Evolutionary conservation across 1,140 invertebrate species (phyloP).

Genomic region (Drosophila obscura): DNA sequence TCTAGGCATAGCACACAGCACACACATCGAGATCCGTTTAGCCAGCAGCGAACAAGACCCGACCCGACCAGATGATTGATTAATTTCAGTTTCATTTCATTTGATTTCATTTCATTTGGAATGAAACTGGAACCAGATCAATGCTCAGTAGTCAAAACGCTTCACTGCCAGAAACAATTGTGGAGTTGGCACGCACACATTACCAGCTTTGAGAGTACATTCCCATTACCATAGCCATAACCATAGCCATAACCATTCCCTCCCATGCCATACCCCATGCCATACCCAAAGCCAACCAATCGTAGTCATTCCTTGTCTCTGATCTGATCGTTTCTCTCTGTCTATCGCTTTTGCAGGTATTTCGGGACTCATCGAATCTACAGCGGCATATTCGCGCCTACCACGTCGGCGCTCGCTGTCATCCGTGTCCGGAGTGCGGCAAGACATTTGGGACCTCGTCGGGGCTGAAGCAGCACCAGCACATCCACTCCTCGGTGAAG

Average conservation of each 20-base stretch:
- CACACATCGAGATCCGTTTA: conserved; percentile 68
- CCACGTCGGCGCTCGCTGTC: conserved; percentile 95
- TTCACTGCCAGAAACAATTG: conserved; percentile 5
- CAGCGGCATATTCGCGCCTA: conserved; percentile 97
- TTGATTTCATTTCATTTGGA: conserved; percentile 24
- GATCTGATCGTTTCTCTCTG: conserved; percentile 25
- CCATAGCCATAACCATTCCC: conserved; percentile 1
- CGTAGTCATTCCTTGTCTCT: conserved; percentile 28
- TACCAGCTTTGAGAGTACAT: conserved; percentile 3
- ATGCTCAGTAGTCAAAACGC: too few relatives aligned
- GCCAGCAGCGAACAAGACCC: conserved; percentile 31
- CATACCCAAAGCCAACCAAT: conserved; percentile 20
- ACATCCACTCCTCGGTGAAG: conserved; percentile 99
- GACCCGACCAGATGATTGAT: conserved; percentile 74
- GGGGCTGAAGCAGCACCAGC: conserved; percentile 99
- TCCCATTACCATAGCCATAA: background rate
- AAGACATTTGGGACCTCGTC: conserved; percentile 99
- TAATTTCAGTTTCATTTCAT: conserved; percentile 83
- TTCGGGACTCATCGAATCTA: conserved; percentile 97
- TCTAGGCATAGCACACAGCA: conserved; percentile 41
- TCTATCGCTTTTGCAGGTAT: conserved; percentile 87
- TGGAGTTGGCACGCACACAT: too few relatives aligned
- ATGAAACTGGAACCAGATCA: conserved; percentile 53
- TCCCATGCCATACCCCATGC: background rate
- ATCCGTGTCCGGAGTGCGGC: conserved; percentile 98